phyloP scores from a whole-genome alignment of 64 coral and sea anemone genomes.

The Montipora cactus region DNA sequence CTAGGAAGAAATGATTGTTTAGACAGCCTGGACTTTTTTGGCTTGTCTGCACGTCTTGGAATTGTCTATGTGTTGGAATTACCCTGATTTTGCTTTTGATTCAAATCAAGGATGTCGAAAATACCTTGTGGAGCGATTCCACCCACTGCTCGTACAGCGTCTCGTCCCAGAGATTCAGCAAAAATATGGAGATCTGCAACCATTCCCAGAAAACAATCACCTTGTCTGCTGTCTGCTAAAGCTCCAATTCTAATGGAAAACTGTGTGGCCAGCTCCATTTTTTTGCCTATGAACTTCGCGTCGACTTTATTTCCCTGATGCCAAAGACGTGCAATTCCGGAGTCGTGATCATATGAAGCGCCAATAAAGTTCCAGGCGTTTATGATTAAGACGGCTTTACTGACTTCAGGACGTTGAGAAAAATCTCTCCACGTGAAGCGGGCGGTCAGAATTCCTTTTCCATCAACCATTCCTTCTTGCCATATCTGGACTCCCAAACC shows the following conservation, averaged over 20 bases:
- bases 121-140: conserved; percentile 55
- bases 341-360: conserved; percentile 67
- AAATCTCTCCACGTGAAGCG: conserved; percentile 48
- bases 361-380: conserved; percentile 89
- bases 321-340: conserved; percentile 67
- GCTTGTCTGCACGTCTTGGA: no score
- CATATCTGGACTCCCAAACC: conserved; percentile 76
- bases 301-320: conserved; percentile 77
- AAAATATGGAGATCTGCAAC: conserved; percentile 57
- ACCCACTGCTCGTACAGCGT: conserved; percentile 23
- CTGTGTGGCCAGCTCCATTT: conserved; percentile 76
- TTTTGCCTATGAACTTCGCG: conserved; percentile 31
- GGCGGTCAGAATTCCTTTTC: conserved; percentile 62
- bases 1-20: no score
- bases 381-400: conserved; percentile 49
- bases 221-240: neutral
- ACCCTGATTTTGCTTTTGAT: no score
- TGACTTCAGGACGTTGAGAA: neutral
- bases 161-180: conserved; percentile 27
- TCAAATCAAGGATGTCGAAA: neutral
- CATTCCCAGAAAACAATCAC: conserved; percentile 57
- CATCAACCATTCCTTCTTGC: conserved; percentile 53
- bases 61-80: no score
- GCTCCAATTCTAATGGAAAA: conserved; percentile 73
- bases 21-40: no score